Evolutionary conservation across 2,888 invertebrate genomes (phyloP).

Genomic region (Exocentrus adspersus): DNA sequence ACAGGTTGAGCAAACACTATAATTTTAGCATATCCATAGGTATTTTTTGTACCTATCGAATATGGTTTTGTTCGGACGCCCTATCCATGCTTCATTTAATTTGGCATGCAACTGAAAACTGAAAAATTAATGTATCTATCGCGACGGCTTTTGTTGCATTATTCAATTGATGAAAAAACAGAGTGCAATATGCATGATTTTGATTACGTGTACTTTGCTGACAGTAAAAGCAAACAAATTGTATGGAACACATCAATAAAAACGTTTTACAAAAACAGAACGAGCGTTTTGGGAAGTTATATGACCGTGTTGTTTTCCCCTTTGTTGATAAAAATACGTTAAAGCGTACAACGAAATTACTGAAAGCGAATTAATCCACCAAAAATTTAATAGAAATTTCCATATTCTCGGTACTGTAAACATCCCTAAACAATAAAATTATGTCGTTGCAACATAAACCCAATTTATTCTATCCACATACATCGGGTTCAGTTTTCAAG

Average conservation of each 20-base stretch:
- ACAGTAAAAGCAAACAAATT: conserved; percentile 3
- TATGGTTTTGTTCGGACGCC: no score
- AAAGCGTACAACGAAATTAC: background rate
- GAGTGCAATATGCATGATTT: conserved; percentile 1
- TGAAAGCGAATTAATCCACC: conserved; percentile 13
- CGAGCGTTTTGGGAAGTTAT: background rate
- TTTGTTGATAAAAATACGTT: conserved; percentile 9
- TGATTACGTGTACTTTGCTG: background rate
- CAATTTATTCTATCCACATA: conserved; percentile 24
- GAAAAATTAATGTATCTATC: background rate
- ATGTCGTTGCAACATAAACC: conserved; percentile 22
- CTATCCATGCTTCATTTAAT: no score
- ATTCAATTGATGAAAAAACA: background rate
- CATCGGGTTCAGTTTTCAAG: conserved; percentile 6
- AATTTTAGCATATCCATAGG: no score
- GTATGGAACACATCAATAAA: background rate
- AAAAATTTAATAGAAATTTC: conserved; percentile 13
- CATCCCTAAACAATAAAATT: conserved; percentile 19
- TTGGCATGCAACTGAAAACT: no score
- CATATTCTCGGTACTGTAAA: conserved; percentile 10
- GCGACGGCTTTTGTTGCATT: background rate
- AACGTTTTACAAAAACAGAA: conserved; percentile 6
- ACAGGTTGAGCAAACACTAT: no score
- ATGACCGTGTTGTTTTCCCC: background rate
- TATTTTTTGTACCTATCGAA: no score